Base-by-base conservation (phyloP, 2,888 invertebrate genomes). In the Harpalus rubripes region DNA sequence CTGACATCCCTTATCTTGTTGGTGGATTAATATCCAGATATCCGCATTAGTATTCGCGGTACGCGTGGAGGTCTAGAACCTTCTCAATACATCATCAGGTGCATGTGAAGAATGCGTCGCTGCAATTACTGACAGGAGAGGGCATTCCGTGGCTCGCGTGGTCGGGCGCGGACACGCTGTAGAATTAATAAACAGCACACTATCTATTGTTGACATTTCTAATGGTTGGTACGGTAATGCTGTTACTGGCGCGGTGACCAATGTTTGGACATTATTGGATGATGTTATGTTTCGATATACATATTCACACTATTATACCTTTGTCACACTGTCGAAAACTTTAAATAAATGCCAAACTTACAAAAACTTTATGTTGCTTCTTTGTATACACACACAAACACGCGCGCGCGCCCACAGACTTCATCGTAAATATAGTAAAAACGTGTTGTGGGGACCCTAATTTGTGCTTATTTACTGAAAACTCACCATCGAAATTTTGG, bases 121-220 rank as follows among this genome's bases (percentile, higher is more conserved):
- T 74, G 76, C 72, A 83, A 83, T 83, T 83, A 76, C 74, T 41
- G 76, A 61, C 56, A 12, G 52, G 63, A 16, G 52, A 68, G 52
- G 63, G 39, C 68, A 68, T 81, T 81, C 82, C 32, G 44, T 26
- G 26, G 61, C 63, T 81, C n/a, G 65, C 65, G 52, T 44, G 26
- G 32, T 39, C 26, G 8, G 2, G 22, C 18, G 3, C 44, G 22
- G 68, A 81, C 72, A 68, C 74, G 15, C 74, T 16, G 76, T 18
- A 26, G 83, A 72, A 83, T 83, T 76, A 76, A 83, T 76, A 74
- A 74, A 83, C 76, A 83, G 83, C 32, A 52, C 10, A 52, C 44
- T 52, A 59, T 16, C 18, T 22, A 83, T 83, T 83, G 83, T 83
- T 83, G 59, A 39, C 72, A 83, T 12, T 41, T 59, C 74, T 83